Percentiles rank a stretch among this genome's conserved stretches.
These are phyloP conservation scores for Falco columbarius DNA, from an alignment of 2,797 vertebrate genomes.

Conservation along the genomic window DNA sequence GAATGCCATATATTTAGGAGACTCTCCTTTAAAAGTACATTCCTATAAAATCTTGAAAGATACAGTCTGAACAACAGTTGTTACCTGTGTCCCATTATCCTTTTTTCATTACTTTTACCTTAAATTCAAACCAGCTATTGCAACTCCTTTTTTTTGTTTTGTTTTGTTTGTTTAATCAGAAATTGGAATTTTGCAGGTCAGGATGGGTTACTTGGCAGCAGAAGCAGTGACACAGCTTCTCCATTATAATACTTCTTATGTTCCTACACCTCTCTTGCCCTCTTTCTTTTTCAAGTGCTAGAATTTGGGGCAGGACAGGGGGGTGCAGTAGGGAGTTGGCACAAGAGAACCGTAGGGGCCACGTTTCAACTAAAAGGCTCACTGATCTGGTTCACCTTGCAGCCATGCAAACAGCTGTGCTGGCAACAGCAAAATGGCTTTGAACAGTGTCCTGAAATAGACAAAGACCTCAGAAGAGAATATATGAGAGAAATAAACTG, in stretches of 20 bases:
- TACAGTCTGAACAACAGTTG: neutral
- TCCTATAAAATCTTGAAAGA: neutral
- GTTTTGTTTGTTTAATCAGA: too few species aligned
- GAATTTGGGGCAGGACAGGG: neutral
- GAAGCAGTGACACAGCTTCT: neutral
- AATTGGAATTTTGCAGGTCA: neutral
- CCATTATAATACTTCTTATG: neutral
- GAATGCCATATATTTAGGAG: neutral
- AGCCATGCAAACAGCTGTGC: neutral
- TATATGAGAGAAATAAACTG: neutral
- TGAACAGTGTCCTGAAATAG: neutral
- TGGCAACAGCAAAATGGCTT: neutral
- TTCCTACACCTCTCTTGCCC: neutral
- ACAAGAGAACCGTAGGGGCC: neutral
- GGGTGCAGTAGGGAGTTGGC: neutral
- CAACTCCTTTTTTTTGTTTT: neutral
- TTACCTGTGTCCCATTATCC: neutral
- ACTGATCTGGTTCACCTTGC: neutral
- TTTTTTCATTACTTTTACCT: neutral
- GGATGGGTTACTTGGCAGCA: neutral
- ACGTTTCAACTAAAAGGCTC: neutral
- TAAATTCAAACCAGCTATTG: neutral
- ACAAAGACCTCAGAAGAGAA: neutral
- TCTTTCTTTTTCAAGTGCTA: neutral
- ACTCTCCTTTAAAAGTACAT: neutral